These are phyloP conservation scores for Neuroscelio doddi DNA, from an alignment of 2,888 invertebrate genomes.

Conservation along the genomic window DNA sequence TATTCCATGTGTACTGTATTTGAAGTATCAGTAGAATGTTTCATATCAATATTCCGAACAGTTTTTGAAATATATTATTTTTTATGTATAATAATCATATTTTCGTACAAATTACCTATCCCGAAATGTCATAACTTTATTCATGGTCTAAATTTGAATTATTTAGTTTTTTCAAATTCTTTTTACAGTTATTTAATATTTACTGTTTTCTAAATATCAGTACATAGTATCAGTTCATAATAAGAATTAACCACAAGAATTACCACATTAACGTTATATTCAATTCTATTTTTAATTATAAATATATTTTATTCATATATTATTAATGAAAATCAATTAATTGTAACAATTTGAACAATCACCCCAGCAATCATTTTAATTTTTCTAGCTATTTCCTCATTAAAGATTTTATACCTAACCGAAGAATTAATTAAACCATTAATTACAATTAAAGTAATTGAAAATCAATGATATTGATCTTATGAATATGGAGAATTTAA, in stretches of 20 bases:
- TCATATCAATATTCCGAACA: too few relatives aligned
- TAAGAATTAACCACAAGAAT: conserved; percentile 78
- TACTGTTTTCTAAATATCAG: too few relatives aligned
- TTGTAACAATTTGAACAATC: conserved; percentile 80
- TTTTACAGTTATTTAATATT: too few relatives aligned
- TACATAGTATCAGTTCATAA: too few relatives aligned
- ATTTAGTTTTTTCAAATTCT: too few relatives aligned
- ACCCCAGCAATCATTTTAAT: conserved; percentile 77
- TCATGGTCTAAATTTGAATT: too few relatives aligned
- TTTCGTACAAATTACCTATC: too few relatives aligned
- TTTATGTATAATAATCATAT: too few relatives aligned
- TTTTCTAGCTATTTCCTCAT: conserved; percentile 78
- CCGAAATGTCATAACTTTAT: too few relatives aligned
- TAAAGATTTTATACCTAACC: conserved; percentile 76
- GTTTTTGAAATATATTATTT: too few relatives aligned
- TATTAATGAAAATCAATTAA: conserved; percentile 76
- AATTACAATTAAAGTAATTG: conserved; percentile 77
- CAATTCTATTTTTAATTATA: conserved; percentile 75
- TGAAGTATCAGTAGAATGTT: too few relatives aligned
- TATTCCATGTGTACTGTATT: too few relatives aligned
- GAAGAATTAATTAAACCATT: conserved; percentile 77
- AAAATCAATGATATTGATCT: conserved; percentile 80
- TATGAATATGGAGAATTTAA: conserved; percentile 80
- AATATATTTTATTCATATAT: conserved; percentile 76
- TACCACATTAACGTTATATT: conserved; percentile 76